A percentile compares a stretch with the other conserved stretches of the same genome.
Evolutionary conservation across 2,797 vertebrate genomes (phyloP).

Genomic region (Discoglossus pictus): DNA sequence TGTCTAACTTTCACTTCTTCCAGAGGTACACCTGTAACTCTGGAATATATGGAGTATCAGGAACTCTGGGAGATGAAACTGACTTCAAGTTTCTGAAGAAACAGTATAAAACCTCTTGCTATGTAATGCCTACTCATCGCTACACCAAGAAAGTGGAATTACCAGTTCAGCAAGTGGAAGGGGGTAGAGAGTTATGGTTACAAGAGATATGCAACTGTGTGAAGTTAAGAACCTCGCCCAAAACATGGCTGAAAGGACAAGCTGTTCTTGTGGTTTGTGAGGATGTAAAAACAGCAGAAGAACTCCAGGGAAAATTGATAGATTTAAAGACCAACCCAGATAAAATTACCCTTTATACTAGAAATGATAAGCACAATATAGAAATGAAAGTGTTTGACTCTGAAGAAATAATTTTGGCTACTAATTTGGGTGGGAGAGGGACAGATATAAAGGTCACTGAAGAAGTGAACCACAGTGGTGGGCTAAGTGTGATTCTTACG

Average conservation of each 20-base stretch:
- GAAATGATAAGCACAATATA: conserved; percentile 61
- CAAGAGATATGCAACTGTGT: conserved; percentile 55
- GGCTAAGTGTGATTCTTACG: conserved; percentile 66
- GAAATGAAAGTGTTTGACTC: conserved; percentile 24
- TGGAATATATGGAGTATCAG: conserved; percentile 64
- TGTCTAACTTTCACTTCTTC: conserved; percentile 64
- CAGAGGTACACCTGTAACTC: conserved; percentile 53
- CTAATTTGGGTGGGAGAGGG: conserved; percentile 66
- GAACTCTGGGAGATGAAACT: conserved; percentile 63
- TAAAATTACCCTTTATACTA: conserved; percentile 57
- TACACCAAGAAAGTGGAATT: conserved; percentile 66
- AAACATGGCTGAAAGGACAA: conserved; percentile 45
- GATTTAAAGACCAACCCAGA: neutral
- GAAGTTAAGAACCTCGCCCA: conserved; percentile 25
- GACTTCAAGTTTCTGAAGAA: conserved; percentile 60
- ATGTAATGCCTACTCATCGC: conserved; percentile 64
- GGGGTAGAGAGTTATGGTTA: conserved; percentile 55
- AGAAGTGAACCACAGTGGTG: conserved; percentile 56
- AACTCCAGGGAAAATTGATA: conserved; percentile 16
- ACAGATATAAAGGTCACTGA: conserved; percentile 60
- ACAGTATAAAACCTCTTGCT: conserved; percentile 57
- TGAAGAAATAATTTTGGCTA: conserved; percentile 63
- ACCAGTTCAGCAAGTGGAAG: conserved; percentile 47
- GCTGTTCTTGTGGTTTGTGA: conserved; percentile 68
- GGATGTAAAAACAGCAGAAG: conserved; percentile 59